Evolutionary conservation across 2,797 vertebrate species (phyloP).

Genomic region (Pseudopleuronectes americanus): DNA sequence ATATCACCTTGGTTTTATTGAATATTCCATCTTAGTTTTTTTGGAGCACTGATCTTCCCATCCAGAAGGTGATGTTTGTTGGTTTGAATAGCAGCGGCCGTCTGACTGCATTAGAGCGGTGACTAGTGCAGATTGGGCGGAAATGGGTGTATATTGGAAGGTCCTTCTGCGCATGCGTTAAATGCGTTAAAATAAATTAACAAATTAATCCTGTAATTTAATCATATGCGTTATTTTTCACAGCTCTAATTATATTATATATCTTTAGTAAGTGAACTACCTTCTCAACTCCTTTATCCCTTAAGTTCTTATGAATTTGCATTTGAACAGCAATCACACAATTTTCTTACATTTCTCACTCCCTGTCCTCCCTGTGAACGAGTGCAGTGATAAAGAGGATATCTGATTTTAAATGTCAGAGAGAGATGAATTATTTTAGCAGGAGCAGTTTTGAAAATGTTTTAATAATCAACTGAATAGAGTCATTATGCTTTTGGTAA

Average conservation of each 20-base stretch:
- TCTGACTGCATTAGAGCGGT: too few species aligned
- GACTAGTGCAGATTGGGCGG: too few species aligned
- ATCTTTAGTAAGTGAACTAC: constrained; percentile 25
- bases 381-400: background rate
- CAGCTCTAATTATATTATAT: constrained; percentile 32
- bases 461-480: constrained; percentile 17
- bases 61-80: too few species aligned
- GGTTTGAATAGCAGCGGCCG: too few species aligned
- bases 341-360: constrained; percentile 34
- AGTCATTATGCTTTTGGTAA: background rate
- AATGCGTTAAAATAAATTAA: too few species aligned
- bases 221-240: too few species aligned
- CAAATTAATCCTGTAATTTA: too few species aligned
- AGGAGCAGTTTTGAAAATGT: background rate
- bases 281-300: constrained; percentile 23
- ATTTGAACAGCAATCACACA: constrained; percentile 22
- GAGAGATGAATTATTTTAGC: background rate
- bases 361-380: constrained; percentile 19
- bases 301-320: constrained; percentile 18
- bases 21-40: too few species aligned
- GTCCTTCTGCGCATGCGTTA: too few species aligned
- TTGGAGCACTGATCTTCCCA: too few species aligned
- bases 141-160: too few species aligned
- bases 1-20: too few species aligned
- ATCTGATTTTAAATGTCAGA: background rate